Evolutionary conservation across 2,888 invertebrate species (phyloP).

Genomic region (Eutolmus rufibarbis): DNA sequence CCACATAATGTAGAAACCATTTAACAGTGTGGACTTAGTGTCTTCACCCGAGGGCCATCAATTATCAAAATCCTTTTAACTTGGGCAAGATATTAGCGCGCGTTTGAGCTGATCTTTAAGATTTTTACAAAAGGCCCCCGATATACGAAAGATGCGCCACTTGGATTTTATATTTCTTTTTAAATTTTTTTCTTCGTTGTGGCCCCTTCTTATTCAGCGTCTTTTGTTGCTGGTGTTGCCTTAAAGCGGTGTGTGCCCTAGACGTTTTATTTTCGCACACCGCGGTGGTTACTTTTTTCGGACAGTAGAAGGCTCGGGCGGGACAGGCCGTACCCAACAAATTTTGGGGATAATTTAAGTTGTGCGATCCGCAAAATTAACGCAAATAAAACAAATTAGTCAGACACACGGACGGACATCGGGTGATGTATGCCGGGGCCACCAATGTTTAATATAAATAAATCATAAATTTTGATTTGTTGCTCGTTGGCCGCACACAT

Average conservation of each 20-base stretch:
- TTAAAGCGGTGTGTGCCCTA: background rate
- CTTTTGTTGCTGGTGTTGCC: background rate
- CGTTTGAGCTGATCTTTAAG: conserved; percentile 28
- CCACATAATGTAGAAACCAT: background rate
- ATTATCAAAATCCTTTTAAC: conserved; percentile 35
- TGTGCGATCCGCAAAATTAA: conserved; percentile 32
- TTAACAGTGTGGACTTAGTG: conserved; percentile 28
- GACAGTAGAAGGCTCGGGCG: background rate
- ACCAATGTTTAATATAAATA: conserved; percentile 41
- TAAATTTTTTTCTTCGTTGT: background rate
- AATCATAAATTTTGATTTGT: conserved; percentile 44
- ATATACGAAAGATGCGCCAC: background rate
- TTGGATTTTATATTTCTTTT: background rate
- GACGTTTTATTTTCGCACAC: conserved; percentile 2
- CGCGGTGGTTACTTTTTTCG: background rate
- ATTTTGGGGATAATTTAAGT: conserved; percentile 33
- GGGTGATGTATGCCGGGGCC: conserved; percentile 33
- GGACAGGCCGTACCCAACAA: background rate
- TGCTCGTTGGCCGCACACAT: background rate
- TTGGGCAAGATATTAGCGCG: conserved; percentile 27
- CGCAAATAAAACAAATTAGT: conserved; percentile 38
- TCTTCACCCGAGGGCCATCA: conserved; percentile 16
- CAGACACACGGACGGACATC: conserved; percentile 9
- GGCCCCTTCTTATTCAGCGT: background rate
- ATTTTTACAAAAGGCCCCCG: conserved; percentile 32